Base-by-base conservation (phyloP, 2,888 invertebrate species). In the Suillia variegata region DNA sequence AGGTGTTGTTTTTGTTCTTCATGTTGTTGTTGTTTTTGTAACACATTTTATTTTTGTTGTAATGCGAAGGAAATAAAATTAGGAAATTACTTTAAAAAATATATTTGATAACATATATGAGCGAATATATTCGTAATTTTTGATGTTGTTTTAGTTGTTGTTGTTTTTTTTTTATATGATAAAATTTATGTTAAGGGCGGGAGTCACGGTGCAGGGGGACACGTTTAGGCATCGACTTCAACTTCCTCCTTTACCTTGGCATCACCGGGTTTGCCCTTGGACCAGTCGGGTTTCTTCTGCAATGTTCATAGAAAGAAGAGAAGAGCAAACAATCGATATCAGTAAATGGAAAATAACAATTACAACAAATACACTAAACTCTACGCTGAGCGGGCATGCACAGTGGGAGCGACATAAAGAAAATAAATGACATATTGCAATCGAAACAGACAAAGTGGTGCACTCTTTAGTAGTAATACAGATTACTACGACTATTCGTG, bases 241-340 rank as follows among this genome's bases (percentile, higher is more conserved):
- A 88, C 88, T 84, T 89, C 93, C 86, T 90, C 92, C 87, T 91
- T 91, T 86, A 88, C 88, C 90, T 93, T 92, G 84, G 89, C 88
- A 78, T 93, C 93, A 80, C 91, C 92, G 82, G 89, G 88, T 83
- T 93, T 93, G 85, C 87, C 87, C 88, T 94, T 94, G 83, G 94
- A 93, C 94, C 94, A 94, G 86, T 94, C 94, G 78, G 94, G 93
- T 85, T 94, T 94, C 87, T 93, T 94, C 93, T 93, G 91, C 79
- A 87, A 48, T 54, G 17, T 15, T 54, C n/a, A n/a, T n/a, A n/a
- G n/a, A n/a, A n/a, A n/a, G n/a, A 42, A 34, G 56, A 18, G 59
- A 62, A 57, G 47, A n/a, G 34, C 31, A 57, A 18, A 60, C 62
- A 58, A 58, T 55, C n/a, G 13, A 21, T 33, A 53, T 59, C 26